Evolutionary conservation across 2,113 vertebrate genomes (phyloP).

Genomic region (Myxocyprinus asiaticus): DNA sequence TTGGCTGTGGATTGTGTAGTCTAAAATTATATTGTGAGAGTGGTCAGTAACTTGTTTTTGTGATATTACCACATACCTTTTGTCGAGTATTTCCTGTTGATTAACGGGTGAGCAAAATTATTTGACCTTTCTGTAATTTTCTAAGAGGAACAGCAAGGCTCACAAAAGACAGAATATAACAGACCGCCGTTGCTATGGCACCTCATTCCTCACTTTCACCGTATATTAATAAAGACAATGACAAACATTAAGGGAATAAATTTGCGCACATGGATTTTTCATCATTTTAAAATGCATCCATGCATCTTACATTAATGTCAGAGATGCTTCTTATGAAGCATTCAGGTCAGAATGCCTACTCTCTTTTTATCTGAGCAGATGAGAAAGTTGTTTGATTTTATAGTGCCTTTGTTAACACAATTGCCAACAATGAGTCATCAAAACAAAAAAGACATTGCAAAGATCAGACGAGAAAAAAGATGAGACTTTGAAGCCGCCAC

Average conservation of each 20-base stretch:
- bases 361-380: background rate
- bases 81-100: slow-evolving; percentile 21
- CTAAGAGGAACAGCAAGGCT: slow-evolving; percentile 36
- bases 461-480: background rate
- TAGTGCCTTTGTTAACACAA: background rate
- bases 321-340: background rate
- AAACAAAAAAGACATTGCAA: background rate
- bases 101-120: slow-evolving; percentile 49
- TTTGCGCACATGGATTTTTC: background rate
- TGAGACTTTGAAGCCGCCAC: background rate
- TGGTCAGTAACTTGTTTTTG: background rate
- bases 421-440: slow-evolving; percentile 24
- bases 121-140: slow-evolving; percentile 68
- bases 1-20: background rate
- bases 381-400: slow-evolving; percentile 19
- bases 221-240: background rate
- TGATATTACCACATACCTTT: slow-evolving; percentile 19
- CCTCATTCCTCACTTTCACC: background rate
- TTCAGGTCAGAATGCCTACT: background rate
- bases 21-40: too few species aligned
- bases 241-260: background rate
- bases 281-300: background rate
- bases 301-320: background rate
- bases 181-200: background rate
- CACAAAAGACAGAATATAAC: slow-evolving; percentile 59